Base-by-base conservation (phyloP, 2,888 invertebrate genomes). In the Anarsia innoxiella region DNA sequence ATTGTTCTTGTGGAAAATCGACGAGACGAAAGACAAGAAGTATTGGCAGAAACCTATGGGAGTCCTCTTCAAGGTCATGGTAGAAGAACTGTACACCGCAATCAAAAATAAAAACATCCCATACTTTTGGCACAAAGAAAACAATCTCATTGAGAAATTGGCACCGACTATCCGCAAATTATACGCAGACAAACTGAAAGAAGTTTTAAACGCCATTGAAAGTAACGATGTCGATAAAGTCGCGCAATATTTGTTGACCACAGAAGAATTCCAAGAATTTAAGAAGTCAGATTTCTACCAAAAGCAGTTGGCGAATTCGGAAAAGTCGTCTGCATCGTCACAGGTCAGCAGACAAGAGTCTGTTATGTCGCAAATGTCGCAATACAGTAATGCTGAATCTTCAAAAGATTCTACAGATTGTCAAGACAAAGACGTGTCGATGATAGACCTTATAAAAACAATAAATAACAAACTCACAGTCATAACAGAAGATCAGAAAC, bases 1-100 rank as follows among this genome's bases (percentile, higher is more conserved):
- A 0, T 49, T 88, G 1, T 84, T 84, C 44, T 61, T 88, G 5
- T 82, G 85, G 70, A 75, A 79, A 56, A 57, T 74, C 1, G 51
- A 66, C 3, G 55, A 59, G 1, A 55, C 50, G n/a, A 55, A 65
- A 5, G 59, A 69, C 38, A 68, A 70, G 30, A 60, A 56, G 9
- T 79, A 62, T 46, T 82, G 80, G 82, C 58, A 68, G 43, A 67
- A 56, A 29, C 75, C 65, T 39, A 26, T 71, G 2, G 72, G 72
- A 38, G 39, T 62, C 1, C 58, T 69, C 0, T 78, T 75, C 47
- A 53, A 49, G 1, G 53, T 53, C 2, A 82, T 82, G 82, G 63
- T 82, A 0, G 54, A 70, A 23, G 71, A 70, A 23, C 40, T 82
- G 0, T 51, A 69, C 38, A 42, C 47, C 2, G 75, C 77, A 0